Conservation (phyloP, 2,888 invertebrate genomes). For the Hirtodrosophila cameraria region DNA sequence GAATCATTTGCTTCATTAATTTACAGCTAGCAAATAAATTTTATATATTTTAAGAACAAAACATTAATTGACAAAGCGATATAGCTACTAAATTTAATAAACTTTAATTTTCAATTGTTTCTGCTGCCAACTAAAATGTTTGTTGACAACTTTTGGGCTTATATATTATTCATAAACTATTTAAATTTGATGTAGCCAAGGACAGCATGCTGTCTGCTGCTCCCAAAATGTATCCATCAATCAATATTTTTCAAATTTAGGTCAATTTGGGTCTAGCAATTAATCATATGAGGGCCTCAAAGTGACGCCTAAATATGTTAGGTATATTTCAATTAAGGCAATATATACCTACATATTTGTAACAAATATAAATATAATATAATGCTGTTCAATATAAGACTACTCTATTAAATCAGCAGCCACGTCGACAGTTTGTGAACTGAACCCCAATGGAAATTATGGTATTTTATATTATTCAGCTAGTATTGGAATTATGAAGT, state of each 20-base stretch:
- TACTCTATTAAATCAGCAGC: constrained; percentile 35
- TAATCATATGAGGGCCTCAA: constrained; percentile 19
- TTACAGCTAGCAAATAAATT: too few species aligned
- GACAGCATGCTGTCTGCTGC: not conserved
- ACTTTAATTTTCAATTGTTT: not conserved
- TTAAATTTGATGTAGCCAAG: not conserved
- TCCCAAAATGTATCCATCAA: constrained; percentile 43
- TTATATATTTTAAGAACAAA: too few species aligned
- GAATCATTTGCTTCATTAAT: too few species aligned
- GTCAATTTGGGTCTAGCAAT: constrained; percentile 22
- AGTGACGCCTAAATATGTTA: not conserved
- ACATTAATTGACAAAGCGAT: too few species aligned
- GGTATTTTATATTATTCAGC: constrained; percentile 16
- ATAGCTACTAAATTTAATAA: too few species aligned
- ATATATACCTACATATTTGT: too few species aligned
- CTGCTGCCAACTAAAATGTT: constrained; percentile 1
- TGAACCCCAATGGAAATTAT: constrained; percentile 24
- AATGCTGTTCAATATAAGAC: not conserved
- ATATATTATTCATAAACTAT: constrained; percentile 3
- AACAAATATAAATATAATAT: too few species aligned
- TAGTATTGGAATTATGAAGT: too few species aligned
- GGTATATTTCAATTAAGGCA: constrained; percentile 23
- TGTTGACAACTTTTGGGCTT: constrained; percentile 1
- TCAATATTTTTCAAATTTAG: constrained; percentile 30
- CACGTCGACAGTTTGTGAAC: constrained; percentile 11